Percentiles rank a stretch among this genome's conserved stretches.
Conservation (phyloP, 2,888 invertebrate species). For the Synanthedon andrenaeformis region DNA sequence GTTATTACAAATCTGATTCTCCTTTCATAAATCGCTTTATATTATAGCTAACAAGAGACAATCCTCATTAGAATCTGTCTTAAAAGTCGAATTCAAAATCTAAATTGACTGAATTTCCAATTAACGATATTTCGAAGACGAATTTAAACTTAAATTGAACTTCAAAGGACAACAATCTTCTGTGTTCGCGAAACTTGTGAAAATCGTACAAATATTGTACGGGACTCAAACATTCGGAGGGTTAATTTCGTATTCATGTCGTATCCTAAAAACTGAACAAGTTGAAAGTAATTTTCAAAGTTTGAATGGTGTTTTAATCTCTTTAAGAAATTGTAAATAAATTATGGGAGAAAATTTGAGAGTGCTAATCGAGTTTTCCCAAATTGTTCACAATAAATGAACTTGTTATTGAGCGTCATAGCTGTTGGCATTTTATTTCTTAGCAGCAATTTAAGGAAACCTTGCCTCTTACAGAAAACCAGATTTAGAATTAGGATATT, state of each 20-base stretch:
- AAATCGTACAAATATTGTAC: neutral
- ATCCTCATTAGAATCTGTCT: too few species aligned
- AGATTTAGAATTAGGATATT: too few species aligned
- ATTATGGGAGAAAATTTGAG: conserved; percentile 11
- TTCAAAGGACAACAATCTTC: neutral
- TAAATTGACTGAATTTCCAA: too few species aligned
- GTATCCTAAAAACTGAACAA: conserved; percentile 3
- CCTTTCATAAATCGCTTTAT: too few species aligned
- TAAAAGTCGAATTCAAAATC: too few species aligned
- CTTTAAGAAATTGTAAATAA: conserved; percentile 18
- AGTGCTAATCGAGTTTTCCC: conserved; percentile 5
- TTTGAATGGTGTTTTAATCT: conserved; percentile 21
- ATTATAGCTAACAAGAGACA: too few species aligned
- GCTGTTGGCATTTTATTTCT: too few species aligned
- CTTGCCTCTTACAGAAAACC: too few species aligned
- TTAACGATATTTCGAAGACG: neutral
- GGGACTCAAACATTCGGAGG: neutral
- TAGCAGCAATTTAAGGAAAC: too few species aligned
- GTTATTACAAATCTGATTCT: too few species aligned
- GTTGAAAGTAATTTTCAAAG: conserved; percentile 17
- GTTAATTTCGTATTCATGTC: neutral
- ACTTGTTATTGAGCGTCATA: too few species aligned
- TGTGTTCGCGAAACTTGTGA: neutral
- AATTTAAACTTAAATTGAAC: neutral
- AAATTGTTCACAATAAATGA: neutral